Conservation (phyloP, 2,888 invertebrate species). For the Tinea semifulvella region DNA sequence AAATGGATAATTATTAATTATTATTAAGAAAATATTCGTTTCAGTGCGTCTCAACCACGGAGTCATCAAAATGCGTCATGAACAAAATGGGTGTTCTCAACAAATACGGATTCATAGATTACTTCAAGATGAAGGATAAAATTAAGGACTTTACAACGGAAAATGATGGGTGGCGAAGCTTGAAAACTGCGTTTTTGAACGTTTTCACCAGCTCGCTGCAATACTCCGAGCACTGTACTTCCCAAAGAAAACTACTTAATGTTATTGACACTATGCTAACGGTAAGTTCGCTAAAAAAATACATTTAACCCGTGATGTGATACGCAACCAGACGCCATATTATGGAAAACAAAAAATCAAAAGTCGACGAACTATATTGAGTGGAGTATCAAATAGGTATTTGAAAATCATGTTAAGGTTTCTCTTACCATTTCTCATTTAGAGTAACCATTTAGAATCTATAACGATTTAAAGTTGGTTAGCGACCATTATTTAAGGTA, state of each 20-base stretch:
- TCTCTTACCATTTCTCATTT: no score
- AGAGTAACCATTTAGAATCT: no score
- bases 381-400: no score
- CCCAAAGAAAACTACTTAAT: slow-evolving; percentile 45
- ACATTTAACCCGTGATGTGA: no score
- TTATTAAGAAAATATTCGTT: no score
- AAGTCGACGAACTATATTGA: no score
- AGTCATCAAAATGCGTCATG: slow-evolving; percentile 38
- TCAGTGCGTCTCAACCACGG: slow-evolving; percentile 41
- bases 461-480: no score
- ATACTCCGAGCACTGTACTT: slow-evolving; percentile 41
- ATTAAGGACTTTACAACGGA: slow-evolving; percentile 30
- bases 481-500: no score
- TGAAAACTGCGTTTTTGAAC: slow-evolving; percentile 29
- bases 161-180: slow-evolving; percentile 27
- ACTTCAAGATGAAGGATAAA: slow-evolving; percentile 46
- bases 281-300: no score
- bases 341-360: no score
- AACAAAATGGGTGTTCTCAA: slow-evolving; percentile 44
- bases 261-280: slow-evolving; percentile 46
- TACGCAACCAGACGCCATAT: no score
- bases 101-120: slow-evolving; percentile 48
- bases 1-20: background rate
- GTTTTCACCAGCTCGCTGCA: slow-evolving; percentile 32
- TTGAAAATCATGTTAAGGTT: no score